Evolutionary conservation across 1,140 invertebrate species (phyloP).

Genomic region (Caenorhabditis brenneri): DNA sequence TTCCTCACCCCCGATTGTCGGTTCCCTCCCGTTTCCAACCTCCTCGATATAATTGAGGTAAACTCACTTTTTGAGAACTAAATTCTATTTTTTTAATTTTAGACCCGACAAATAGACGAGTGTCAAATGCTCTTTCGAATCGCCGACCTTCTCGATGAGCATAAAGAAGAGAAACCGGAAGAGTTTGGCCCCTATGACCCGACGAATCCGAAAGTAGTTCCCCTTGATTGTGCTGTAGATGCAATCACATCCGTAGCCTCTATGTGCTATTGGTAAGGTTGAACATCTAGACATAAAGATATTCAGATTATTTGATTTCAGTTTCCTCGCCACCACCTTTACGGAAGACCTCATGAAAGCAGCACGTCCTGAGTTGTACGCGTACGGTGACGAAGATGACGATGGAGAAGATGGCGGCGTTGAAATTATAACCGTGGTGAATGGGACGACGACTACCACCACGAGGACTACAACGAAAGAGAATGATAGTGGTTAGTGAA

Average conservation of each 20-base stretch:
- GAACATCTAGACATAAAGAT: neutral
- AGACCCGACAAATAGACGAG: neutral
- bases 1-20: neutral
- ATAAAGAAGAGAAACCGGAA: slow-evolving; percentile 12
- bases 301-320: neutral
- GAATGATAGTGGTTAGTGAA: too few species aligned
- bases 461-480: neutral
- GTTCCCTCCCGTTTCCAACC: neutral
- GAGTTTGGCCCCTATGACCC: neutral
- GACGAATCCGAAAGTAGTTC: neutral
- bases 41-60: slow-evolving; percentile 7
- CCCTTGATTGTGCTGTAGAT: neutral
- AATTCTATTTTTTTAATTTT: neutral
- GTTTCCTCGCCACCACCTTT: slow-evolving; percentile 5
- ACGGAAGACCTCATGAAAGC: slow-evolving; percentile 1
- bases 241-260: neutral
- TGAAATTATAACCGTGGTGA: too few species aligned
- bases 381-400: neutral
- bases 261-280: neutral
- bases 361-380: neutral
- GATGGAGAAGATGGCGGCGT: neutral
- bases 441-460: neutral
- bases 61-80: neutral
- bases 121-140: slow-evolving; percentile 9
- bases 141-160: neutral